Evolutionary conservation across 2,797 vertebrate species (phyloP).

Genomic region (Platyrinchus mystaceus): DNA sequence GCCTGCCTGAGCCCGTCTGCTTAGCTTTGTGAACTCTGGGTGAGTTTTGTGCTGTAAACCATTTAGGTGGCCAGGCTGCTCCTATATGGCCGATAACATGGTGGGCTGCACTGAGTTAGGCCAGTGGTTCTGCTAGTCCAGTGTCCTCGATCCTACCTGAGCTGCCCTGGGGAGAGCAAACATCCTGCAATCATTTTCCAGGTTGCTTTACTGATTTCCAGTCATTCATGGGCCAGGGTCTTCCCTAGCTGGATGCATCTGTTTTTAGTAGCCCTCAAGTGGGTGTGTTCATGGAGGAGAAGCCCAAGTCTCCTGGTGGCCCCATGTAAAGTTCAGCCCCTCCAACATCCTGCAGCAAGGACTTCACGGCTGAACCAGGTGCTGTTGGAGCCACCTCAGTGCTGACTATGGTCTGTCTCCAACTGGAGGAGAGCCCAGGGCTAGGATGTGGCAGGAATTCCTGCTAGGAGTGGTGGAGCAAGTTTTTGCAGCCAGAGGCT

Average conservation of each 20-base stretch:
- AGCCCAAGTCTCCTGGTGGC: not conserved
- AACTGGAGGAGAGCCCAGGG: not conserved
- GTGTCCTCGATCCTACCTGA: not conserved
- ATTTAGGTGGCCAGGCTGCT: not conserved
- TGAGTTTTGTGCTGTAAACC: not conserved
- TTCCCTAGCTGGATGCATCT: not conserved
- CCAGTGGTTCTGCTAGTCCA: rapidly evolving
- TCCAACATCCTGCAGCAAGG: not conserved
- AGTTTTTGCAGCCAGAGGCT: not conserved
- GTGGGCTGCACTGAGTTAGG: not conserved
- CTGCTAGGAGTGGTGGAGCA: not conserved
- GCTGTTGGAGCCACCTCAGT: not conserved
- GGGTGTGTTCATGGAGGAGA: not conserved
- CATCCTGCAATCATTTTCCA: not conserved
- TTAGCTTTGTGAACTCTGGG: not conserved
- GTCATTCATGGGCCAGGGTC: not conserved
- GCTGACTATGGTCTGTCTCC: not conserved
- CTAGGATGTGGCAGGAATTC: not conserved
- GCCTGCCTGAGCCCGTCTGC: not conserved
- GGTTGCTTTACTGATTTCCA: not conserved
- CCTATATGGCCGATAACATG: rapidly evolving
- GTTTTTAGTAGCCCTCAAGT: not conserved
- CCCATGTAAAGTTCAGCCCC: not conserved
- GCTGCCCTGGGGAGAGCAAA: not conserved
- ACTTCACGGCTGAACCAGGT: not conserved